A percentile compares a stretch with the other conserved stretches of the same genome.
Conservation (phyloP, 2,113 vertebrate genomes). For the Numida meleagris region DNA sequence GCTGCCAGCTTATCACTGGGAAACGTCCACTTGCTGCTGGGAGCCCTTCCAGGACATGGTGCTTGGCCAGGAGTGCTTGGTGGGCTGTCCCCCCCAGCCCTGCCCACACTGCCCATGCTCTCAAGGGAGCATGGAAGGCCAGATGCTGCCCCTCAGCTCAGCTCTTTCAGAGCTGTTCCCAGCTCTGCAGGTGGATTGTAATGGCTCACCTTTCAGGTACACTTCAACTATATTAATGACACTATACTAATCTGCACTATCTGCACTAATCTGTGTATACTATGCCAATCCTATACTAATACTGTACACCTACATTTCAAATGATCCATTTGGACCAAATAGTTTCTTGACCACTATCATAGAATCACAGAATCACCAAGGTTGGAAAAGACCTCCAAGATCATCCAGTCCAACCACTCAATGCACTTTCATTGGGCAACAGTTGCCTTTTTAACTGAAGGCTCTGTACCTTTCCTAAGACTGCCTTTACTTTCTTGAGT, state of each 20-base stretch:
- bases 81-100: background rate
- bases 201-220: background rate
- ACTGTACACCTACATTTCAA: background rate
- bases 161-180: background rate
- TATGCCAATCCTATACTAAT: fast-evolving
- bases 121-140: background rate
- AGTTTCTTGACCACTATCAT: background rate
- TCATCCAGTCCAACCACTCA: too few relatives aligned
- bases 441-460: background rate
- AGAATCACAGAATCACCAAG: too few relatives aligned
- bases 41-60: background rate
- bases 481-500: background rate
- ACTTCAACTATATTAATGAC: background rate
- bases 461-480: background rate
- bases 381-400: too few relatives aligned
- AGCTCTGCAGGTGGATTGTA: background rate
- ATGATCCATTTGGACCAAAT: background rate
- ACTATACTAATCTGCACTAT: too few relatives aligned
- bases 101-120: background rate
- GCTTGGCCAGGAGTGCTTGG: background rate
- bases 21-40: constrained; percentile 56
- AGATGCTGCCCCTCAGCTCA: background rate
- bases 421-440: too few relatives aligned
- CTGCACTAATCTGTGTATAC: too few relatives aligned
- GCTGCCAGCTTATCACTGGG: constrained; percentile 48